phyloP scores from a whole-genome alignment of 2,888 invertebrate species.

The Parnassius orleans region DNA sequence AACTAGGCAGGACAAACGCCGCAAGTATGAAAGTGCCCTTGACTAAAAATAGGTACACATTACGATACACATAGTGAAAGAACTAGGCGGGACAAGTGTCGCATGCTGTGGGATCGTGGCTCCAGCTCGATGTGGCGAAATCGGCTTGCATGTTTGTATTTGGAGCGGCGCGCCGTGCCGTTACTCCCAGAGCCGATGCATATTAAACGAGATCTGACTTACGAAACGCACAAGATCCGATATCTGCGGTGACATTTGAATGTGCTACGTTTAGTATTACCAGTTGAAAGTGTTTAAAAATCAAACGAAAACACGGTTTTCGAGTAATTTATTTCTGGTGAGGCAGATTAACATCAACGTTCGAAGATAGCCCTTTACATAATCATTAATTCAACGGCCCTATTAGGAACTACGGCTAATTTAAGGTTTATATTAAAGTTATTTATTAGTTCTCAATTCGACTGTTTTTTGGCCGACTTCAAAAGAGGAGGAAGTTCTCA shows the following conservation, averaged over 20 bases:
- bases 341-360: too few species aligned
- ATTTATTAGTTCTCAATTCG: too few species aligned
- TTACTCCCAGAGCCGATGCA: slow-evolving; percentile 30
- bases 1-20: neutral
- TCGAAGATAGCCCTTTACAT: too few species aligned
- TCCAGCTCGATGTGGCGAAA: slow-evolving; percentile 15
- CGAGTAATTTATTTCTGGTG: too few species aligned
- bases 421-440: too few species aligned
- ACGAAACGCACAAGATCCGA: slow-evolving; percentile 27
- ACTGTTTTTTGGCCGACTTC: too few species aligned
- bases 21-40: neutral
- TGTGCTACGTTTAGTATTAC: neutral
- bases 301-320: too few species aligned
- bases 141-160: slow-evolving; percentile 41
- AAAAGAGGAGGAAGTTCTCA: too few species aligned
- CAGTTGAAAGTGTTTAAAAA: too few species aligned
- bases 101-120: neutral
- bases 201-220: slow-evolving; percentile 27
- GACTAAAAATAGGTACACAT: too few species aligned
- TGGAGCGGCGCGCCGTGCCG: slow-evolving; percentile 42
- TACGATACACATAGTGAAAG: neutral
- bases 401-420: too few species aligned
- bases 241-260: slow-evolving; percentile 23
- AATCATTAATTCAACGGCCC: too few species aligned
- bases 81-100: neutral